These are phyloP conservation scores for Triops longicaudatus DNA, from an alignment of 1,140 invertebrate species.

Conservation along the genomic window DNA sequence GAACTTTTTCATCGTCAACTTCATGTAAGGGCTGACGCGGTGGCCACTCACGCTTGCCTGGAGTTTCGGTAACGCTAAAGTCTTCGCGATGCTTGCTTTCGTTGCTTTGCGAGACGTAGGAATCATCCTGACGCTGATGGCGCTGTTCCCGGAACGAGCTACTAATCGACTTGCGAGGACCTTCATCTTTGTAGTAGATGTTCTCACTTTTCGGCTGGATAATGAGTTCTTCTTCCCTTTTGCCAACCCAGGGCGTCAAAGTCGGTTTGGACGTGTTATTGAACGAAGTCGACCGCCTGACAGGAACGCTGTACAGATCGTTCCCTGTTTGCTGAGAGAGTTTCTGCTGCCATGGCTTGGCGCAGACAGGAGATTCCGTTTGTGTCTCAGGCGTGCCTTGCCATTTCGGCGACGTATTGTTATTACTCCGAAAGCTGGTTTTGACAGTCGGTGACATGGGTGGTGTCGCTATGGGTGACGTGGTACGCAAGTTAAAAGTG, in stretches of 20 bases:
- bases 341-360: neutral
- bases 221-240: neutral
- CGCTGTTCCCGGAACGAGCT: neutral
- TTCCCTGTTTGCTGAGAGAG: neutral
- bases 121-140: neutral
- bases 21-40: conserved; percentile 2
- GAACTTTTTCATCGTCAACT: neutral
- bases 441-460: conserved; percentile 15
- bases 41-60: neutral
- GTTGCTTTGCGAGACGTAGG: neutral
- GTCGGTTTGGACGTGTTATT: conserved; percentile 7
- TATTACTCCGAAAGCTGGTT: neutral
- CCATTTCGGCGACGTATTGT: neutral
- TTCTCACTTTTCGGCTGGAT: neutral
- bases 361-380: neutral
- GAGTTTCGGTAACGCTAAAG: neutral
- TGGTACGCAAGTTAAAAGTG: conserved; percentile 30
- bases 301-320: conserved; percentile 21
- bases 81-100: neutral
- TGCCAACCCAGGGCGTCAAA: conserved; percentile 1
- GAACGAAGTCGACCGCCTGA: conserved; percentile 19
- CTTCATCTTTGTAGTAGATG: neutral
- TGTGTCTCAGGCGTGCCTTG: neutral
- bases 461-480: conserved; percentile 4
- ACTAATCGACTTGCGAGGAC: neutral